Conservation (phyloP, 2,797 vertebrate species). For the Taenioides sp. region DNA sequence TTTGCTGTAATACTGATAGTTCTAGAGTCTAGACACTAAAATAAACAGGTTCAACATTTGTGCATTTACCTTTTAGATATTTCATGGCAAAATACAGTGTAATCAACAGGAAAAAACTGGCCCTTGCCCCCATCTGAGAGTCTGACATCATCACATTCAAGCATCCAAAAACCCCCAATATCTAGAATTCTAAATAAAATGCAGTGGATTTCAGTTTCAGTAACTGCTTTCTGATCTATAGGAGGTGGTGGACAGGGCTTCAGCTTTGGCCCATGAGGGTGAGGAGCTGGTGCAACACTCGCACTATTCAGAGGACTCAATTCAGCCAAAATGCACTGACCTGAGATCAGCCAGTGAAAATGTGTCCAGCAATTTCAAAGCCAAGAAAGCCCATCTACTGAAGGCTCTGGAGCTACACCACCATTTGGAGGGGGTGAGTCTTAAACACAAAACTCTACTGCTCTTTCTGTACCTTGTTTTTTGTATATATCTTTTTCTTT, state of each 20-base stretch:
- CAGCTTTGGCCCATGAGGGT: constrained; percentile 78
- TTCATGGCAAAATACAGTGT: too few species aligned
- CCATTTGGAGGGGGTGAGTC: constrained; percentile 84
- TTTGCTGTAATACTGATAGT: too few species aligned
- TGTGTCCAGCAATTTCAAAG: constrained; percentile 67
- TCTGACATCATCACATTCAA: too few species aligned
- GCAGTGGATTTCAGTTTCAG: not conserved
- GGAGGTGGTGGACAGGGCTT: constrained; percentile 82
- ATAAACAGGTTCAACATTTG: too few species aligned
- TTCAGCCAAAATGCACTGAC: constrained; percentile 91
- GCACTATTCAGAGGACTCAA: constrained; percentile 94
- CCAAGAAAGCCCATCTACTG: constrained; percentile 81
- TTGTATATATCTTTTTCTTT: not conserved
- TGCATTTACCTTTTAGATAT: too few species aligned
- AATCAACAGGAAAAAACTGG: too few species aligned
- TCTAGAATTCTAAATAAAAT: not conserved
- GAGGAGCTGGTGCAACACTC: constrained; percentile 85
- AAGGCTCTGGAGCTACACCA: constrained; percentile 89
- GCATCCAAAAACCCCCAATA: not conserved
- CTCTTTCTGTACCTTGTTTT: not conserved
- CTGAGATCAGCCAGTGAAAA: constrained; percentile 79
- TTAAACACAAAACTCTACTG: not conserved
- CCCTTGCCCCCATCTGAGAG: too few species aligned
- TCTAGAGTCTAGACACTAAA: too few species aligned
- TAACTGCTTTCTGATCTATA: constrained; percentile 47